Evolutionary conservation across 92 coral and sea anemone species (phyloP).

Genomic region (Meandrina meandrites): DNA sequence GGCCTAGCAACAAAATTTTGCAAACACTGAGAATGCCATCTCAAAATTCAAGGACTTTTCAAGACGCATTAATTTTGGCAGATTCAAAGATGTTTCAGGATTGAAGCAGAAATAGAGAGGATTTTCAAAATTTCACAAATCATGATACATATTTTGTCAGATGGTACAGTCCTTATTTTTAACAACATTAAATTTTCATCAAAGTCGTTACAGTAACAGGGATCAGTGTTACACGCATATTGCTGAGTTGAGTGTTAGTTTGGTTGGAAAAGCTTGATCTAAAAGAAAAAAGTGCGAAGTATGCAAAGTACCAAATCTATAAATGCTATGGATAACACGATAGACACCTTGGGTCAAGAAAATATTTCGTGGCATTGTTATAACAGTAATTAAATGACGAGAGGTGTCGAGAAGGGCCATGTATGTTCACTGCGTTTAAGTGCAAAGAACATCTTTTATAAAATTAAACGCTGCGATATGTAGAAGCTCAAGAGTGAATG

Average conservation of each 20-base stretch:
- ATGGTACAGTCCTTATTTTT: no score
- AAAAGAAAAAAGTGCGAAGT: neutral
- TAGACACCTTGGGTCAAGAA: neutral
- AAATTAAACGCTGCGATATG: neutral
- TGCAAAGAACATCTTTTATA: neutral
- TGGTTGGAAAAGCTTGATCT: no score
- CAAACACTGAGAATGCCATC: no score
- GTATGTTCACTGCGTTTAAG: neutral
- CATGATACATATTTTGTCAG: no score
- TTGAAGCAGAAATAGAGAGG: no score
- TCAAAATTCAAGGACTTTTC: no score
- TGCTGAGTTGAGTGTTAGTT: neutral
- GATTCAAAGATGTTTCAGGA: no score
- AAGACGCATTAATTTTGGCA: no score
- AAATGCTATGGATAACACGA: neutral
- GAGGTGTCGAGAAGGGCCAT: constrained; percentile 2
- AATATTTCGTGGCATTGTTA: neutral
- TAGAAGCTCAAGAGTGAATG: neutral
- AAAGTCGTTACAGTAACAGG: neutral
- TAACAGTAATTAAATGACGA: neutral
- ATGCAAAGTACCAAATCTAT: neutral
- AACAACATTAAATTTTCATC: neutral
- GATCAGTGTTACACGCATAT: neutral
- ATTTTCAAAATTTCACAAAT: no score
- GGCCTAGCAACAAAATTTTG: no score